phyloP scores from a whole-genome alignment of 2,888 invertebrate species.

The Aspidiotus rigidus region DNA sequence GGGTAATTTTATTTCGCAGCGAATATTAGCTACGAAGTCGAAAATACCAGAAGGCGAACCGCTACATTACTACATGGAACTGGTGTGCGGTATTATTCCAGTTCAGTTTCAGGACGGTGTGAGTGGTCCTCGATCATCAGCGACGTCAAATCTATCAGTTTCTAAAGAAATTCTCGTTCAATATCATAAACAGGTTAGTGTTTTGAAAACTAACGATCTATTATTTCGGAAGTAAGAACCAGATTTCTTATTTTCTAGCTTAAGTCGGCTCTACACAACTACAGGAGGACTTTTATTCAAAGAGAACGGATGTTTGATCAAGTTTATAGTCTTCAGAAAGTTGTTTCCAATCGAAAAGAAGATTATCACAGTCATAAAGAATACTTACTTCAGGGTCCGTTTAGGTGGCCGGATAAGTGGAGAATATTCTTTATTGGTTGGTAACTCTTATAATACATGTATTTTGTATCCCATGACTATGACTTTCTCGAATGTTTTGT shows the following conservation, averaged over 20 bases:
- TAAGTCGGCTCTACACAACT: constrained; percentile 35
- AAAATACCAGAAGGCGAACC: constrained; percentile 21
- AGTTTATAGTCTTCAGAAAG: constrained; percentile 34
- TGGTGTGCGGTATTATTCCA: constrained; percentile 23
- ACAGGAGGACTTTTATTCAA: constrained; percentile 34
- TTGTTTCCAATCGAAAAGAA: constrained; percentile 34
- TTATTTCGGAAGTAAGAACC: not conserved
- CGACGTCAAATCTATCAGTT: not conserved
- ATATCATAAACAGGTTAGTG: constrained; percentile 31
- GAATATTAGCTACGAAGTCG: constrained; percentile 19
- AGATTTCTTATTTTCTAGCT: constrained; percentile 22
- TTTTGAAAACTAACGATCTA: not conserved
- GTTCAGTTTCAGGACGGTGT: constrained; percentile 21
- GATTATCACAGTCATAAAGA: constrained; percentile 34
- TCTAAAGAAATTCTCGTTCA: constrained; percentile 21
- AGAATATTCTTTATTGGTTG: constrained; percentile 19
- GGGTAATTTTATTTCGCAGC: not conserved
- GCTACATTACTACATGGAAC: constrained; percentile 14
- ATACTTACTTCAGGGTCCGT: constrained; percentile 19
- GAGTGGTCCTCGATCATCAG: not conserved
- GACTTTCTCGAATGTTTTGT: not conserved
- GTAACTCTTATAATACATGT: not conserved
- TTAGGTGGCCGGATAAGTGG: constrained; percentile 30
- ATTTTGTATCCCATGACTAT: not conserved
- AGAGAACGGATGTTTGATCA: constrained; percentile 35